Percentiles rank a stretch among this genome's conserved stretches.
Evolutionary conservation across 2,113 vertebrate genomes (phyloP).

Genomic region (Gorsachius goisagi): DNA sequence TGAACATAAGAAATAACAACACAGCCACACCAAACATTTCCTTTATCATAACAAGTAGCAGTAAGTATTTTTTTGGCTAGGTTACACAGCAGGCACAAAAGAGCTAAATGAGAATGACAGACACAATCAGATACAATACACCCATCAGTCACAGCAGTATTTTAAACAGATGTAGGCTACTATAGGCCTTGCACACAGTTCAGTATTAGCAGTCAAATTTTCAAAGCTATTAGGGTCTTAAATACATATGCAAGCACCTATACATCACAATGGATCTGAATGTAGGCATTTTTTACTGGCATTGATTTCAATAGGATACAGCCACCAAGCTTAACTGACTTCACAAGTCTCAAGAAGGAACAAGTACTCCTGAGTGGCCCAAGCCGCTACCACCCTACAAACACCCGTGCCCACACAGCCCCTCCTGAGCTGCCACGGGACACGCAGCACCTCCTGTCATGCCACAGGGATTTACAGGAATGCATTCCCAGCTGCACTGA

Average conservation of each 20-base stretch:
- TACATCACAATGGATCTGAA: not conserved
- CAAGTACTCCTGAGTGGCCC: not conserved
- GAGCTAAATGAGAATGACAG: not conserved
- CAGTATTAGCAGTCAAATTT: not conserved
- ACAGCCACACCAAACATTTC: not conserved
- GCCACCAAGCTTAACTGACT: not conserved
- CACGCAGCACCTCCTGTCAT: not conserved
- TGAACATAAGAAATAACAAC: not conserved
- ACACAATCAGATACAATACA: not conserved
- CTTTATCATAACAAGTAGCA: not conserved
- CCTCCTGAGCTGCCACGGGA: accelerated
- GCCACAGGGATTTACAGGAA: not conserved
- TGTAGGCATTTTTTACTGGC: not conserved
- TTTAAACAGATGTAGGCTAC: not conserved
- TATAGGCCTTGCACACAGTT: not conserved
- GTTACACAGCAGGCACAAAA: not conserved
- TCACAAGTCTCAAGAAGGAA: not conserved
- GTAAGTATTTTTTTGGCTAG: not conserved
- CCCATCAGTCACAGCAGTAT: not conserved
- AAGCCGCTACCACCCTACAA: not conserved
- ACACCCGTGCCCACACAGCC: accelerated
- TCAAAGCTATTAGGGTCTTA: not conserved
- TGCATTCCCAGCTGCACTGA: accelerated
- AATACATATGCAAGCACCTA: not conserved
- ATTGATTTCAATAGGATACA: not conserved